These are phyloP conservation scores for Halisarca cf. caerulea DNA, from an alignment of 37 sponge, comb jelly and placozoan genomes.

Conservation along the genomic window DNA sequence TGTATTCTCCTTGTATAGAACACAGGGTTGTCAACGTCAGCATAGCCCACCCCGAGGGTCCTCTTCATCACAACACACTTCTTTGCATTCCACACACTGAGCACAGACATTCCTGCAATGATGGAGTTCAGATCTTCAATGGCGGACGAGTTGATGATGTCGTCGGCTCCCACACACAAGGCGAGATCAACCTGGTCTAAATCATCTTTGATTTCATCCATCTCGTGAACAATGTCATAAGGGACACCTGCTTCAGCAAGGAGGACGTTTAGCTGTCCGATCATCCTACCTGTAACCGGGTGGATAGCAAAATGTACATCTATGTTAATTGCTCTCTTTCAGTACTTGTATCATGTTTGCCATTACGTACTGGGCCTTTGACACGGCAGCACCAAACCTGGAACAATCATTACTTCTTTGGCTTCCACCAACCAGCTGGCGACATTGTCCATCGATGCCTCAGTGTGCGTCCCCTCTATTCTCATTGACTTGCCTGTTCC, in stretches of 20 bases:
- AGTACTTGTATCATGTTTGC: constrained; percentile 85
- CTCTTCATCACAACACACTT: constrained; percentile 92
- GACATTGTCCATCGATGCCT: constrained; percentile 48
- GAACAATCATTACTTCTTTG: constrained; percentile 88
- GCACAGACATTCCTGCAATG: constrained; percentile 94
- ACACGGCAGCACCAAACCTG: constrained; percentile 94
- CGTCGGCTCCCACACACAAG: constrained; percentile 91
- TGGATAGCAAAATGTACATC: constrained; percentile 91
- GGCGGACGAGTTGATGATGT: constrained; percentile 94
- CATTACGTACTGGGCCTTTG: constrained; percentile 93
- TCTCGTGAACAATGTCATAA: constrained; percentile 89
- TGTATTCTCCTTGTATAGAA: constrained; percentile 96
- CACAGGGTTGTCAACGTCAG: constrained; percentile 95
- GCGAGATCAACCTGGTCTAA: constrained; percentile 83
- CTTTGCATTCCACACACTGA: constrained; percentile 86
- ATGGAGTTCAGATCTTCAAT: constrained; percentile 94
- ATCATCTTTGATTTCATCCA: constrained; percentile 89
- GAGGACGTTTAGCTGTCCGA: constrained; percentile 94
- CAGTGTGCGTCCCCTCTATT: constrained; percentile 88
- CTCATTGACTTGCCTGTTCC: constrained; percentile 82
- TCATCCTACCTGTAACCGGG: constrained; percentile 96
- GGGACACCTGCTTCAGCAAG: constrained; percentile 96
- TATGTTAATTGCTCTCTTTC: constrained; percentile 75
- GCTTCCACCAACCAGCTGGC: constrained; percentile 70
- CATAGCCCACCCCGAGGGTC: constrained; percentile 92